Evolutionary conservation across 2,113 vertebrate species (phyloP).

Genomic region (Peucedramus taeniatus): DNA sequence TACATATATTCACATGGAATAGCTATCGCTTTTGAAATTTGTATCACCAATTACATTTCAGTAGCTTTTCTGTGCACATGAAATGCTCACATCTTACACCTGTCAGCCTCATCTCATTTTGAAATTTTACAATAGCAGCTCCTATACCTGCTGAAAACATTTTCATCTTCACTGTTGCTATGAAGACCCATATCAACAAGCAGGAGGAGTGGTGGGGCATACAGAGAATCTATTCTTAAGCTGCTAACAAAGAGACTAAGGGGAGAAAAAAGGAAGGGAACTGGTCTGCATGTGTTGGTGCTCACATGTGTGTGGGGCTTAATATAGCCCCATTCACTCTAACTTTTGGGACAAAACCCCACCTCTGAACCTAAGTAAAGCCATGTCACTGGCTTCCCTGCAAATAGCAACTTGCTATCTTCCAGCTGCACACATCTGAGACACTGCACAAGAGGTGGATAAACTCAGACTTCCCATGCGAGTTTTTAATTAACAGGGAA

Average conservation of each 20-base stretch:
- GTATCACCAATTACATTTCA: neutral
- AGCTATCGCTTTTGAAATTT: neutral
- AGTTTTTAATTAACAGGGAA: slow-evolving; percentile 2
- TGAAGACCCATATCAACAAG: neutral
- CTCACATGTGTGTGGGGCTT: neutral
- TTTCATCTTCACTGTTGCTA: neutral
- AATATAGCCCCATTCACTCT: neutral
- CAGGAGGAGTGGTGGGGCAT: neutral
- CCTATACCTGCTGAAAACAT: neutral
- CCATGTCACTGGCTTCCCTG: neutral
- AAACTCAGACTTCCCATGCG: neutral
- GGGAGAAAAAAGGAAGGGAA: neutral
- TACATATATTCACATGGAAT: neutral
- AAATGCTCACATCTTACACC: neutral
- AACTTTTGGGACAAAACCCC: neutral
- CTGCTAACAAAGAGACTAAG: neutral
- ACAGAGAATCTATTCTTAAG: neutral
- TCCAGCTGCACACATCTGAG: neutral
- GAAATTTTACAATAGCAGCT: neutral
- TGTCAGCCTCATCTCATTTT: neutral
- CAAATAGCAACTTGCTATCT: neutral
- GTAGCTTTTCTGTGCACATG: neutral
- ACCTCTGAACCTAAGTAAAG: neutral
- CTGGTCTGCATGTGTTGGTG: neutral
- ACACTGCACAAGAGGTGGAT: neutral